Evolutionary conservation across 2,797 vertebrate genomes (phyloP), one percentile per base, ranked within the genome.

Genomic region (Novumbra hubbsi): DNA sequence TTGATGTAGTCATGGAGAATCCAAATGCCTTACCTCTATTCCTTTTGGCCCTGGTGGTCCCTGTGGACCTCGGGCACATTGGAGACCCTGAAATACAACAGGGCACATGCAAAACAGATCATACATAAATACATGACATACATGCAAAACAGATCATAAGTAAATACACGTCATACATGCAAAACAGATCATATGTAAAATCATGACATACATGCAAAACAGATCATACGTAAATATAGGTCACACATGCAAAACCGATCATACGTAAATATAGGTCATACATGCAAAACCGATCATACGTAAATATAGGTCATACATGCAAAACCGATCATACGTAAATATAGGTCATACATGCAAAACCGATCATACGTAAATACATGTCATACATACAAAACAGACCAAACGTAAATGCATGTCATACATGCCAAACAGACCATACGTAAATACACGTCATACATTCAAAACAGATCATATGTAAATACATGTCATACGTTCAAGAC

Each of bases 31-130:
- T 93, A 98, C 98, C 96, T 98, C 93, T 82, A 78, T 87, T 93
- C 97, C 97, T 90, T 96, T 95, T 80, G 96, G 93, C 50, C 97
- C 98, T 0, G 83, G 91, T 16, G 95, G 95, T 71, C 97, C 98
- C 79, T 91, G 93, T 73, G 90, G 93, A 0, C 98, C 98, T 85
- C 95, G 92, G 14, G 89, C 88, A 88, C 97, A 97, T 81, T 88
- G 95, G 80, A 89, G 84, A 83, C 92, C 98, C 98, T 98, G 91
- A 80, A 91, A 89, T 14, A 87, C 49, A 75, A 28, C 5, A 28
- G 48, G 17, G 27, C 11, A 76, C 24, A 11, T 38, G 52, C 41
- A 45, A 45, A 45, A 45, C 41, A 45, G 41, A 14, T 45, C 41
- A 45, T 11, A 45, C 11, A 45, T 45, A 6, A 45, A 45, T 11